Conservation (phyloP, 2,888 invertebrate genomes). For the Metellina segmentata region DNA sequence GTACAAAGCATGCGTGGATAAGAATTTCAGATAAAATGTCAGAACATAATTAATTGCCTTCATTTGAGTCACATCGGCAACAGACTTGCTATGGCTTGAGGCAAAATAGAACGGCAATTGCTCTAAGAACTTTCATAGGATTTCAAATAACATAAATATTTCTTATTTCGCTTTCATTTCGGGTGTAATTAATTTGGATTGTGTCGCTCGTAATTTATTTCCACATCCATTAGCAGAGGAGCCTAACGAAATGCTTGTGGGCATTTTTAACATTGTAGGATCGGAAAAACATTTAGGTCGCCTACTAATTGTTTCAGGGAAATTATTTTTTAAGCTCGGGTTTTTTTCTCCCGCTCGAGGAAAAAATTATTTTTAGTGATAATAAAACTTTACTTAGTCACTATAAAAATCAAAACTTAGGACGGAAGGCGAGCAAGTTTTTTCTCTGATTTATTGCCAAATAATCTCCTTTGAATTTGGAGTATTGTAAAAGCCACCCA, state of each 20-base stretch:
- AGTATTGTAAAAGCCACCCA: neutral
- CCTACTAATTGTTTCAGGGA: neutral
- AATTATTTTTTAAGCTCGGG: neutral
- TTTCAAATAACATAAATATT: slow-evolving; percentile 46
- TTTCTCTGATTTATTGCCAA: neutral
- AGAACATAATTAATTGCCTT: slow-evolving; percentile 32
- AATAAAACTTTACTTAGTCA: neutral
- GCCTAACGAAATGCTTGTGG: slow-evolving; percentile 17
- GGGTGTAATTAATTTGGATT: slow-evolving; percentile 55
- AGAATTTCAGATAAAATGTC: neutral
- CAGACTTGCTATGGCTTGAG: slow-evolving; percentile 13
- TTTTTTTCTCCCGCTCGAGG: neutral
- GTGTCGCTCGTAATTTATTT: slow-evolving; percentile 36
- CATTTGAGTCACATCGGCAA: slow-evolving; percentile 13
- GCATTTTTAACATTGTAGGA: slow-evolving; percentile 6
- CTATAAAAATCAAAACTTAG: neutral
- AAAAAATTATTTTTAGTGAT: neutral
- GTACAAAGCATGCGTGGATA: neutral
- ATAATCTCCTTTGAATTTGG: neutral
- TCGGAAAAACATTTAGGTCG: slow-evolving; percentile 1
- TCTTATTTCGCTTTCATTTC: slow-evolving; percentile 37
- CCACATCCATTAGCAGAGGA: slow-evolving; percentile 34
- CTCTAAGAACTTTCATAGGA: slow-evolving; percentile 22
- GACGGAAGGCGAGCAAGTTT: neutral
- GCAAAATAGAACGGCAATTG: slow-evolving; percentile 25